These are phyloP conservation scores for Natator depressus DNA, from an alignment of 2,113 vertebrate genomes.

Conservation along the genomic window DNA sequence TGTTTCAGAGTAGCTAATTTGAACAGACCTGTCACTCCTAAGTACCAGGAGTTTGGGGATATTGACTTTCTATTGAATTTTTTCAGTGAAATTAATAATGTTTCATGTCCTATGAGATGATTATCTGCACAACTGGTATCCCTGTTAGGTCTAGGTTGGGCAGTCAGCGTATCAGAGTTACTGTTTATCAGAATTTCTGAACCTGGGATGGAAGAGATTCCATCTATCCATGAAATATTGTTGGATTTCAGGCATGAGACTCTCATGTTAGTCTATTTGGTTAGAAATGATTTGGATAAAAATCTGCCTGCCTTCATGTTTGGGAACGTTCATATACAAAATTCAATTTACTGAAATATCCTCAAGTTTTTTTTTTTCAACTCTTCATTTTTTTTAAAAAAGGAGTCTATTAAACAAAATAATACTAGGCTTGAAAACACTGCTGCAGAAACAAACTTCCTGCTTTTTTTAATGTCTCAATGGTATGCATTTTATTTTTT, in stretches of 20 bases:
- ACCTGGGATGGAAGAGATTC: neutral
- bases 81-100: neutral
- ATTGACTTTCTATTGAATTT: neutral
- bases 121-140: neutral
- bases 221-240: neutral
- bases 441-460: neutral
- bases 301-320: neutral
- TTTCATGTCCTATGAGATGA: neutral
- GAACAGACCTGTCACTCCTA: neutral
- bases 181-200: conserved; percentile 8
- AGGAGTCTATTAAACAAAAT: neutral
- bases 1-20: conserved; percentile 19
- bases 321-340: neutral
- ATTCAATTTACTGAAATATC: neutral
- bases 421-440: neutral
- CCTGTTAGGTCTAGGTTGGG: neutral
- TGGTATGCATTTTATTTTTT: neutral
- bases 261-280: neutral
- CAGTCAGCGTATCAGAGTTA: neutral
- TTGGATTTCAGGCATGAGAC: neutral
- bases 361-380: neutral
- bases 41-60: neutral
- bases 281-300: neutral
- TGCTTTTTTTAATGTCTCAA: neutral
- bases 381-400: neutral